A percentile compares a stretch with the other conserved stretches of the same genome.
Conservation (phyloP, 2,797 vertebrate genomes). For the Potorous gilbertii region DNA sequence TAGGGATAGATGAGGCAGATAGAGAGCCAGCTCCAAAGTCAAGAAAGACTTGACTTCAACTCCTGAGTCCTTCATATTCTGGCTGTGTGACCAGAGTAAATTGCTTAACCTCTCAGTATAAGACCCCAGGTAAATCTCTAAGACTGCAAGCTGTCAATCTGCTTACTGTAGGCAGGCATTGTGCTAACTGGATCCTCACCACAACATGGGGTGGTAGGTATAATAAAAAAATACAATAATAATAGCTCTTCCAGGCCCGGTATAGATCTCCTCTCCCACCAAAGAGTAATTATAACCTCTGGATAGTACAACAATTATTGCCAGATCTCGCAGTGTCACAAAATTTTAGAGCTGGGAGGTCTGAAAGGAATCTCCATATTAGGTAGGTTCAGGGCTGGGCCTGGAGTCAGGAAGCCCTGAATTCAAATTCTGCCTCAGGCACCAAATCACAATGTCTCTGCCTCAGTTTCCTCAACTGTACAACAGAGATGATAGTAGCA, state of each 20-base stretch:
- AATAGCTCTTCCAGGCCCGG: background rate
- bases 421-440: background rate
- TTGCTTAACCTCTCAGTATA: background rate
- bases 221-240: too few species aligned
- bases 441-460: background rate
- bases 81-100: background rate
- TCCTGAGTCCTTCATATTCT: background rate
- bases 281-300: background rate
- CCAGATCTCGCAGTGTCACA: background rate
- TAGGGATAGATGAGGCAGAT: background rate
- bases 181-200: background rate
- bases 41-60: background rate
- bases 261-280: background rate
- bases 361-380: background rate
- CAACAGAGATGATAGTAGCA: background rate
- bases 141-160: background rate
- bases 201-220: background rate
- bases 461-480: background rate
- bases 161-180: background rate
- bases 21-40: background rate
- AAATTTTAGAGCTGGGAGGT: background rate
- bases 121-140: background rate
- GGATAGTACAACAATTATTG: background rate
- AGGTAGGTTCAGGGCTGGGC: background rate
- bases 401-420: background rate